phyloP scores from a whole-genome alignment of 2,113 vertebrate genomes.

The Larimichthys polyactis region DNA sequence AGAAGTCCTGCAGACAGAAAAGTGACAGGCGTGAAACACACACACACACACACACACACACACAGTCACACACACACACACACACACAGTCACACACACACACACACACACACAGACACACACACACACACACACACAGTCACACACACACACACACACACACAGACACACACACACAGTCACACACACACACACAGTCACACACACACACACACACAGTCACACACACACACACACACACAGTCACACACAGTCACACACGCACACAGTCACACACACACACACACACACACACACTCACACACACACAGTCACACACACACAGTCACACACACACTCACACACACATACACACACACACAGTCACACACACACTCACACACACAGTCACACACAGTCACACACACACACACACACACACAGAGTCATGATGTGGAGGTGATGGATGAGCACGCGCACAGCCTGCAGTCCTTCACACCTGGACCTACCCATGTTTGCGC shows the following conservation, averaged over 20 bases:
- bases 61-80: not conserved
- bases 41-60: not conserved
- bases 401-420: not conserved
- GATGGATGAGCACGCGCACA: slow-evolving; percentile 37
- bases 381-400: no score
- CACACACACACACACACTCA: not conserved
- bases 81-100: no score
- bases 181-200: not conserved
- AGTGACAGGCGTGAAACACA: slow-evolving; percentile 33
- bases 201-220: no score
- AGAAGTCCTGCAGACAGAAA: slow-evolving; percentile 78
- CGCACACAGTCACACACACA: not conserved
- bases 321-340: not conserved
- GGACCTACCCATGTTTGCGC: slow-evolving; percentile 84
- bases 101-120: no score
- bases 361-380: no score
- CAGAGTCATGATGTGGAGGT: slow-evolving; percentile 43
- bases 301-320: not conserved
- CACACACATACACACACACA: no score
- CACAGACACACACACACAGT: not conserved
- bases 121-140: no score
- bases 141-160: no score
- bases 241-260: not conserved
- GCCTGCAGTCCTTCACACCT: slow-evolving; percentile 56
- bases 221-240: no score